Evolutionary conservation across 2,797 vertebrate genomes (phyloP).

Genomic region (Aplochiton taeniatus): DNA sequence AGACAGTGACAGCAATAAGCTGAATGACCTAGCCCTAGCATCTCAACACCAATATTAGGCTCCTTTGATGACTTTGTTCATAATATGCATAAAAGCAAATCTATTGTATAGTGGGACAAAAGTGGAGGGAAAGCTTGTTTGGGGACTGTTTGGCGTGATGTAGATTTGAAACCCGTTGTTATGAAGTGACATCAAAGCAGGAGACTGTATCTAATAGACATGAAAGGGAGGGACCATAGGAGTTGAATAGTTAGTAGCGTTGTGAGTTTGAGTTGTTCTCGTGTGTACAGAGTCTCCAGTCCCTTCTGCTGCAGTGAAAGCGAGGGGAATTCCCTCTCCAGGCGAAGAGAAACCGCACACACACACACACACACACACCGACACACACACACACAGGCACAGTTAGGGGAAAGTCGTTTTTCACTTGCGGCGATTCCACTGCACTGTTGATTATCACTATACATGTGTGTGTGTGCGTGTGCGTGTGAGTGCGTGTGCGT

Average conservation of each 20-base stretch:
- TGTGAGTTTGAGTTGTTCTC: constrained; percentile 40
- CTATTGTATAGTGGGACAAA: background rate
- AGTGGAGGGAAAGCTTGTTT: background rate
- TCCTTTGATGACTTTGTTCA: background rate
- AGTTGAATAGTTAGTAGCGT: constrained; percentile 62
- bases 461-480: constrained; percentile 21
- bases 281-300: constrained; percentile 41
- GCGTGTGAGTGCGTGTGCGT: constrained; percentile 31
- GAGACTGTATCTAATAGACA: background rate
- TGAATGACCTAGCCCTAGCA: too few species aligned
- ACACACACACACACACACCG: constrained; percentile 12
- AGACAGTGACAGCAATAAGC: too few species aligned
- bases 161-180: background rate
- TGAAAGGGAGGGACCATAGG: constrained; percentile 12
- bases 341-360: constrained; percentile 57
- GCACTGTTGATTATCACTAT: constrained; percentile 23
- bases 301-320: constrained; percentile 43
- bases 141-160: background rate
- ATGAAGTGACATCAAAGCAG: constrained; percentile 6
- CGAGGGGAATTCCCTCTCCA: constrained; percentile 63
- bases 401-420: constrained; percentile 5
- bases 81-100: background rate
- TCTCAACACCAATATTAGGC: background rate
- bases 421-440: constrained; percentile 44
- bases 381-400: constrained; percentile 1